Conservation (phyloP, 2,797 vertebrate species). For the Tachyglossus aculeatus region DNA sequence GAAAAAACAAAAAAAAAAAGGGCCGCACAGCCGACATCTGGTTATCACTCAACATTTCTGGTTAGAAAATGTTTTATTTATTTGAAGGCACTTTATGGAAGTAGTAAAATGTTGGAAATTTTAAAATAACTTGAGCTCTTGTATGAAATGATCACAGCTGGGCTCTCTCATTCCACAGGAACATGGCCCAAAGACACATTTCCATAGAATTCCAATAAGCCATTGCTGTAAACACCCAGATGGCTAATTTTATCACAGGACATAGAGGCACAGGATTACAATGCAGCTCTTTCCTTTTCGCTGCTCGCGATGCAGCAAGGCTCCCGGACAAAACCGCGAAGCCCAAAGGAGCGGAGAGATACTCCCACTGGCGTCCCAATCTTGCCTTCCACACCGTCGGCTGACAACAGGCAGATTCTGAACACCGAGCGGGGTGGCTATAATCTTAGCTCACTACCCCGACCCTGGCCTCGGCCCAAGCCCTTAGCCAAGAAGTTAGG, state of each 20-base stretch:
- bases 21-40: constrained; percentile 66
- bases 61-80: constrained; percentile 66
- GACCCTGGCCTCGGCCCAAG: not conserved
- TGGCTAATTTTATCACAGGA: constrained; percentile 67
- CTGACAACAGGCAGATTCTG: not conserved
- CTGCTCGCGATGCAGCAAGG: constrained; percentile 18
- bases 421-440: not conserved
- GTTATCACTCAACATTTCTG: constrained; percentile 63
- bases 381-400: not conserved
- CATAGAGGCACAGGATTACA: constrained; percentile 47
- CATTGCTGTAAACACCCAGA: constrained; percentile 65
- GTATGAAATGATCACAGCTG: constrained; percentile 71
- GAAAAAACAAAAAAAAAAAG: too few relatives aligned
- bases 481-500: rapidly evolving
- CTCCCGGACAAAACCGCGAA: constrained; percentile 16
- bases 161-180: constrained; percentile 56
- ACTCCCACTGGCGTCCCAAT: not conserved
- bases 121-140: constrained; percentile 50
- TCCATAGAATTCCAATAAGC: constrained; percentile 57
- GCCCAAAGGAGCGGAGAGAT: constrained; percentile 9
- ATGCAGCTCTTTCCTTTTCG: constrained; percentile 11
- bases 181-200: constrained; percentile 66
- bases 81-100: constrained; percentile 56
- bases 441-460: not conserved
- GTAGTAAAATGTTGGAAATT: constrained; percentile 62